These are phyloP conservation scores for Laothoe populi DNA, from an alignment of 2,888 invertebrate species.

Conservation along the genomic window DNA sequence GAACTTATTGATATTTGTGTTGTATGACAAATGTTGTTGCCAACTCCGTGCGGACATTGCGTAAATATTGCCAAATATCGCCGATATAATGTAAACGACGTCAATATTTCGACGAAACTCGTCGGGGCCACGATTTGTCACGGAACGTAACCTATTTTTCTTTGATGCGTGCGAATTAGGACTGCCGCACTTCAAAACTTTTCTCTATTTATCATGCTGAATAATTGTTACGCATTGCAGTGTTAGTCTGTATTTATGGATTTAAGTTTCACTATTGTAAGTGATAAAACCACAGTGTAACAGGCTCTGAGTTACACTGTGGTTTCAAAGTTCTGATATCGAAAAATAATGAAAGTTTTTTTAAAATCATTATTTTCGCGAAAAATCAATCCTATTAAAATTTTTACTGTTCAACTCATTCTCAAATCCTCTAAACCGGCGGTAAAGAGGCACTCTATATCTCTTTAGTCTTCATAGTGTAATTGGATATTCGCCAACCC, in stretches of 20 bases:
- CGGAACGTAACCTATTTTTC: slow-evolving; percentile 39
- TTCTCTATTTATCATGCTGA: slow-evolving; percentile 23
- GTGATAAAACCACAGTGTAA: no score
- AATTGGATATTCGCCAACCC: slow-evolving; percentile 68
- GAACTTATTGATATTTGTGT: slow-evolving; percentile 74
- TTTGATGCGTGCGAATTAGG: slow-evolving; percentile 33
- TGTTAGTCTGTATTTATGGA: slow-evolving; percentile 8
- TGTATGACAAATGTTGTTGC: slow-evolving; percentile 65
- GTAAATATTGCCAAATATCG: slow-evolving; percentile 47
- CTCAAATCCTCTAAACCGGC: slow-evolving; percentile 10
- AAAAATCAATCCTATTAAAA: no score
- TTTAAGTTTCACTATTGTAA: neutral
- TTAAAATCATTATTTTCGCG: no score
- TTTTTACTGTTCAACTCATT: no score
- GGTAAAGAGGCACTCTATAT: slow-evolving; percentile 53
- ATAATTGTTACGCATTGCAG: slow-evolving; percentile 24
- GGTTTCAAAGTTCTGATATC: neutral
- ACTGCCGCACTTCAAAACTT: slow-evolving; percentile 28
- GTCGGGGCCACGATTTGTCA: slow-evolving; percentile 43
- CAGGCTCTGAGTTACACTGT: no score
- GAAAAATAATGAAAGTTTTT: no score
- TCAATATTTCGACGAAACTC: slow-evolving; percentile 50
- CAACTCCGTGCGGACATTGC: slow-evolving; percentile 50
- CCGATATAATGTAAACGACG: slow-evolving; percentile 44
- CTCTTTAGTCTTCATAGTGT: slow-evolving; percentile 56